Percentiles rank a stretch among this genome's conserved stretches.
Evolutionary conservation across 1,140 invertebrate genomes (phyloP).

Genomic region (Ericerus pela): DNA sequence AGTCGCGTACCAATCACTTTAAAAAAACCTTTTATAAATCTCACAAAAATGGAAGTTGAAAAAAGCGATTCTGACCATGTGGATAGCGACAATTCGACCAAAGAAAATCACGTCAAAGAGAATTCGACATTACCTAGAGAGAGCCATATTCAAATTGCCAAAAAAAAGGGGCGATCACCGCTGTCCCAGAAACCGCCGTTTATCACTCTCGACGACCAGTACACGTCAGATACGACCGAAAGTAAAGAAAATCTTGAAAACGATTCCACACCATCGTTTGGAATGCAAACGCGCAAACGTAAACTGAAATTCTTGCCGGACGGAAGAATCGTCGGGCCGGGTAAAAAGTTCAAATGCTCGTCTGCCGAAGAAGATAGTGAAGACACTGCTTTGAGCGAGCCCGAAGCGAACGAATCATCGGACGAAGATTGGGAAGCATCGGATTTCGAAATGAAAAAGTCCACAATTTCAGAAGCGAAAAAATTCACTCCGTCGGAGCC

Average conservation of each 20-base stretch:
- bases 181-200: neutral
- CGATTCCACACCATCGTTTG: neutral
- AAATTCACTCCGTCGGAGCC: neutral
- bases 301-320: constrained; percentile 5
- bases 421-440: neutral
- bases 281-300: constrained; percentile 2
- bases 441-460: neutral
- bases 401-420: too few relatives aligned
- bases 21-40: neutral
- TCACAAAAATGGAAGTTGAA: neutral
- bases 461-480: neutral
- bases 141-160: neutral
- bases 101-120: neutral
- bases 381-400: too few relatives aligned
- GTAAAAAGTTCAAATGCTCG: neutral
- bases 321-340: neutral
- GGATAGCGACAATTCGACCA: constrained; percentile 1
- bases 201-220: neutral
- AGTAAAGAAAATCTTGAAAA: too few relatives aligned
- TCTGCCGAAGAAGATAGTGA: neutral
- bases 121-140: neutral
- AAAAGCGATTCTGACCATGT: neutral
- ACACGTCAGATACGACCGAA: neutral
- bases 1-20: neutral
- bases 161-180: neutral